These are phyloP conservation scores for Drosophila cognata DNA, from an alignment of 2,888 invertebrate genomes.

Conservation along the genomic window DNA sequence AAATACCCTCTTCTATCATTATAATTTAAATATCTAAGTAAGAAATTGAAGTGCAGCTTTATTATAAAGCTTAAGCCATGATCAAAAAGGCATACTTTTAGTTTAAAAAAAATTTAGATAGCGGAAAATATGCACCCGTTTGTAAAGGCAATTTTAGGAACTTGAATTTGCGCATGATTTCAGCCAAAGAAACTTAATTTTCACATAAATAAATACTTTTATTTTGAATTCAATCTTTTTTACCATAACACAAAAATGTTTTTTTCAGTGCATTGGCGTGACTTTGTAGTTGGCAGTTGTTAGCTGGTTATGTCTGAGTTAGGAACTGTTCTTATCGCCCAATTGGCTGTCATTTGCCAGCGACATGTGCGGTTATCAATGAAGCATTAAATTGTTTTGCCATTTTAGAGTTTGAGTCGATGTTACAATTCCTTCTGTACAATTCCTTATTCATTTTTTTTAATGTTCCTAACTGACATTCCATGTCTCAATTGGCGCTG, in stretches of 20 bases:
- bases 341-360: slow-evolving; percentile 72
- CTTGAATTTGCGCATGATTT: neutral
- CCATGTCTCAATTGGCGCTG: slow-evolving; percentile 2
- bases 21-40: neutral
- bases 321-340: slow-evolving; percentile 60
- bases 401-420: slow-evolving; percentile 57
- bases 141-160: neutral
- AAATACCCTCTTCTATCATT: neutral
- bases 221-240: accelerated
- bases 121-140: no score
- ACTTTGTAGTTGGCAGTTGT: slow-evolving; percentile 6
- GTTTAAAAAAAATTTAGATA: neutral
- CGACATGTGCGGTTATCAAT: slow-evolving; percentile 77
- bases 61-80: neutral
- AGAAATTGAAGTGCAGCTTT: neutral
- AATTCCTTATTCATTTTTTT: neutral
- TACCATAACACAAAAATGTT: neutral
- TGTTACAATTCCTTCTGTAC: slow-evolving; percentile 29
- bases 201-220: neutral
- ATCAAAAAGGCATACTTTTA: neutral
- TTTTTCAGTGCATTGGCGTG: neutral
- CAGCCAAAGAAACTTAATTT: no score
- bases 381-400: slow-evolving; percentile 80
- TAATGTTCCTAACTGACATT: slow-evolving; percentile 1
- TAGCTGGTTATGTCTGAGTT: slow-evolving; percentile 29